Evolutionary conservation across 2,888 invertebrate species (phyloP).

Genomic region (Colletes collaris): DNA sequence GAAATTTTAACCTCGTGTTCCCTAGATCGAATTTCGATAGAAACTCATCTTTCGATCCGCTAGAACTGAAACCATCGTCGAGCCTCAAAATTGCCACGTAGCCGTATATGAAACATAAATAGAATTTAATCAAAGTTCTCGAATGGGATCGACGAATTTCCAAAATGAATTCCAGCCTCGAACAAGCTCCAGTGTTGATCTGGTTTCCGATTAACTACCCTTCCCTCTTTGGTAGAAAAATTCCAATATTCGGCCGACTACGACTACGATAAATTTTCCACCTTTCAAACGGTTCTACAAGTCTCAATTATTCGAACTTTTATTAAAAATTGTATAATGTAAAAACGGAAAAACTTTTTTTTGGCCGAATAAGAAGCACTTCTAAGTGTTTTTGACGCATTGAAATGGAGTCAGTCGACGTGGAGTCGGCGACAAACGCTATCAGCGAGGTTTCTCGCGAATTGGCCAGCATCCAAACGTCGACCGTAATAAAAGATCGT

Average conservation of each 20-base stretch:
- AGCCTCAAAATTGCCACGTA: background rate
- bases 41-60: background rate
- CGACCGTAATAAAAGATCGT: constrained; percentile 67
- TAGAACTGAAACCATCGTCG: background rate
- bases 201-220: constrained; percentile 30
- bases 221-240: constrained; percentile 28
- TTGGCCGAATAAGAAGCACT: too few species aligned
- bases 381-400: too few species aligned
- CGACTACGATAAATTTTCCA: constrained; percentile 33
- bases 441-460: background rate
- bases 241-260: constrained; percentile 37
- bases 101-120: constrained; percentile 20
- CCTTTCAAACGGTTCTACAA: too few species aligned
- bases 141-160: background rate
- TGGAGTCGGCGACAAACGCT: background rate
- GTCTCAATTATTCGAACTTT: too few species aligned
- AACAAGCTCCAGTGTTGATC: background rate
- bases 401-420: too few species aligned
- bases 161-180: constrained; percentile 36
- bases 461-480: constrained; percentile 72
- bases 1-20: background rate
- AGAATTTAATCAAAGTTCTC: constrained; percentile 43
- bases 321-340: too few species aligned
- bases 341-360: too few species aligned
- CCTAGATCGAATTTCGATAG: background rate